Evolutionary conservation across 1,140 invertebrate genomes (phyloP), one percentile per base, ranked within the genome.

Genomic region (Zaprionus tsacasi): DNA sequence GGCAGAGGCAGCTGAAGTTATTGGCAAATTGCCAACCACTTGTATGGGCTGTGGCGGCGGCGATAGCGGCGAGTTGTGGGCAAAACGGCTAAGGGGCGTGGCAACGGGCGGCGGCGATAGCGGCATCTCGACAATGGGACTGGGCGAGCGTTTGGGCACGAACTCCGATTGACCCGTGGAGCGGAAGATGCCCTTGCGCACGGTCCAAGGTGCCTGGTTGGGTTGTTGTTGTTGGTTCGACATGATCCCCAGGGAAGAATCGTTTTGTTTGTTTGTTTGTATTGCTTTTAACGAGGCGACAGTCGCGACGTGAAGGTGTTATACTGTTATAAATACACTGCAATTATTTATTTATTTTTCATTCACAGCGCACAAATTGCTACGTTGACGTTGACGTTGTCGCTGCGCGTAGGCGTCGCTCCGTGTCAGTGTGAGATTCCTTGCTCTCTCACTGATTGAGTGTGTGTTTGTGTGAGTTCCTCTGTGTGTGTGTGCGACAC

Each of bases 151-250:
- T 10, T 70, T 60, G 11, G 92, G 92, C 76, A 86, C 77, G 45
- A 92, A 92, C 63, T 93, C 88, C 25, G 93, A 93, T 70, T 93
- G 93, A 2, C 92, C 93, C 58, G 76, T 89, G 48, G 93, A 94
- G 58, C 94, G 94, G 78, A 95, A 94, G 87, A 94, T 94, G 76
- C 95, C 94, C 73, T 94, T 95, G 79, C 94, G 93, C 69, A 96
- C 94, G 56, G 95, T 95, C 95, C 96, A 96, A 86, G 95, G 95
- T 81, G 94, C 95, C 74, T 94, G 83, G 70, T 94, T 77, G 0
- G 15, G 15, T 82, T 21, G 15, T 82, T 21, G 15, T 82, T 94
- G 95, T 77, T 94, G 82, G 75, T 93, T 81, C 56, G 83, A 91
- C 91, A 91, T 92, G 45, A 13, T 55, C 48, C 12, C 50, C 30